A percentile compares a stretch with the other conserved stretches of the same genome.
Evolutionary conservation across 2,113 vertebrate genomes (phyloP).

Genomic region (Trematomus loennbergii): DNA sequence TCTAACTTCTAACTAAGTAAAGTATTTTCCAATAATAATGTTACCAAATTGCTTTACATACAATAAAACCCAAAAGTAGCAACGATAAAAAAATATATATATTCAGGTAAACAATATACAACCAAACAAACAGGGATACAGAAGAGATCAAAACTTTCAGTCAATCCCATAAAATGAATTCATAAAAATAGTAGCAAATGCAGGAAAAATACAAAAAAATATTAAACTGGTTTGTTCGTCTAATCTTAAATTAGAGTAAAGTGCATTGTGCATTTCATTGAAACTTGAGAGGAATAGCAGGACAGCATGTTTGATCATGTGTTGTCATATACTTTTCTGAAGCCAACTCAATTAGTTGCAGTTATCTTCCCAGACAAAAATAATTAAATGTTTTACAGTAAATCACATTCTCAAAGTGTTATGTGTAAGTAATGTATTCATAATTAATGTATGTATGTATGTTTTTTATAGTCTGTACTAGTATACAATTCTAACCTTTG

Average conservation of each 20-base stretch:
- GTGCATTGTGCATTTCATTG: background rate
- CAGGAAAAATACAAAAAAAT: no score
- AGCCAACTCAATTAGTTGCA: background rate
- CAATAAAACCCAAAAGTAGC: no score
- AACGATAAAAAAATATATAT: no score
- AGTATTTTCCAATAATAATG: background rate
- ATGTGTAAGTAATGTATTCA: background rate
- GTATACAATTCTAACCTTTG: constrained; percentile 1
- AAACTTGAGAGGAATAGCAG: background rate
- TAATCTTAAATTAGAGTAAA: background rate
- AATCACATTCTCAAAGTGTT: background rate
- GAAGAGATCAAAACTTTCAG: no score
- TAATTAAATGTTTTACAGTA: no score
- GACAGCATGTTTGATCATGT: background rate
- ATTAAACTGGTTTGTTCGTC: no score
- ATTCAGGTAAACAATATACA: no score
- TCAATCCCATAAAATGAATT: no score
- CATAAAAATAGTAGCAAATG: no score
- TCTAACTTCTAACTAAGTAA: background rate
- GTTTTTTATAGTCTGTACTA: background rate
- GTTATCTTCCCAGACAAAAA: background rate
- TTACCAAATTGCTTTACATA: no score
- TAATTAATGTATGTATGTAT: no score
- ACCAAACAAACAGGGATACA: no score
- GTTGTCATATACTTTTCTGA: constrained; percentile 12